Percentiles rank a stretch among this genome's conserved stretches.
Evolutionary conservation across 1,140 invertebrate genomes (phyloP).

Genomic region (Drosophila miranda): DNA sequence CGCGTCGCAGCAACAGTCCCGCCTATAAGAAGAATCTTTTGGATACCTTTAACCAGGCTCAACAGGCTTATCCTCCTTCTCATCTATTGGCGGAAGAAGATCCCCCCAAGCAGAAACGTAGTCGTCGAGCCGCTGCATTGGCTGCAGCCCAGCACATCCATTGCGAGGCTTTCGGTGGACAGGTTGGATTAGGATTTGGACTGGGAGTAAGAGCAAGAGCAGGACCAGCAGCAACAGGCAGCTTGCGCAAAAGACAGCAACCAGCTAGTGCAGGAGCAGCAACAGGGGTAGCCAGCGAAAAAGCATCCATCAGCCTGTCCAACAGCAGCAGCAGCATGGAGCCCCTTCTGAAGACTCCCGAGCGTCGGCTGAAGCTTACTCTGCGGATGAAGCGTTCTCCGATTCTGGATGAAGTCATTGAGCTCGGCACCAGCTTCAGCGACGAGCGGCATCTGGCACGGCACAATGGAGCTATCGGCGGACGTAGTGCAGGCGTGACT

Average conservation of each 20-base stretch:
- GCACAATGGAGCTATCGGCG: slow-evolving; percentile 41
- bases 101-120: slow-evolving; percentile 55
- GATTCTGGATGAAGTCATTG: slow-evolving; percentile 91
- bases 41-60: slow-evolving; percentile 62
- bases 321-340: slow-evolving; percentile 54
- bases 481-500: slow-evolving; percentile 19
- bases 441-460: slow-evolving; percentile 81
- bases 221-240: slow-evolving; percentile 13
- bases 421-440: slow-evolving; percentile 89
- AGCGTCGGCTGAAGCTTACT: slow-evolving; percentile 89
- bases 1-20: slow-evolving; percentile 57
- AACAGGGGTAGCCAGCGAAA: too few relatives aligned
- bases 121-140: slow-evolving; percentile 59
- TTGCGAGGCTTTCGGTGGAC: slow-evolving; percentile 30
- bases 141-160: slow-evolving; percentile 65
- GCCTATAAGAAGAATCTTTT: slow-evolving; percentile 79
- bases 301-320: not conserved
- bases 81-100: too few relatives aligned
- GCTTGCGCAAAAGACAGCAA: slow-evolving; percentile 15
- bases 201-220: slow-evolving; percentile 2
- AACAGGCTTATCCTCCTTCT: slow-evolving; percentile 16
- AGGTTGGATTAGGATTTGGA: slow-evolving; percentile 29
- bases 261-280: not conserved
- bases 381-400: slow-evolving; percentile 91
- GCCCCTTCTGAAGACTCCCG: slow-evolving; percentile 82